Evolutionary conservation across 2,113 vertebrate species (phyloP).

Genomic region (Neolamprologus ventralis): DNA sequence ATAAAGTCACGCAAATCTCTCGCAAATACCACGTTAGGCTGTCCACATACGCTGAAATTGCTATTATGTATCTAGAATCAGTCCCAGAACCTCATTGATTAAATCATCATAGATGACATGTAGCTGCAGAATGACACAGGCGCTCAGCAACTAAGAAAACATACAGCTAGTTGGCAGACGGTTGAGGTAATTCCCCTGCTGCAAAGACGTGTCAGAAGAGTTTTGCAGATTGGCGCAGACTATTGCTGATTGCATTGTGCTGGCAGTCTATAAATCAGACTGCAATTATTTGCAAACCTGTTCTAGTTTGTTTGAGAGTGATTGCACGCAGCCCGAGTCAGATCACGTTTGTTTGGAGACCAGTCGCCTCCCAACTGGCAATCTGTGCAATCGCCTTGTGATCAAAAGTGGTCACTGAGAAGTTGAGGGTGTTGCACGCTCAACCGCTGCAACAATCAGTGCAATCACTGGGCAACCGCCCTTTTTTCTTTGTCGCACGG

Average conservation of each 20-base stretch:
- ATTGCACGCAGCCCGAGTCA: fast-evolving
- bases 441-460: neutral
- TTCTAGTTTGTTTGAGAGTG: neutral
- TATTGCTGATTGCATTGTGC: neutral
- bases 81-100: neutral
- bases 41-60: neutral
- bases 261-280: fast-evolving
- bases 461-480: fast-evolving
- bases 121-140: neutral
- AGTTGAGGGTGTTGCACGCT: neutral
- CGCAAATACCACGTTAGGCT: neutral
- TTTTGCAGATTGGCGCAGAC: neutral
- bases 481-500: neutral
- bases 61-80: fast-evolving
- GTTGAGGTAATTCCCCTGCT: neutral
- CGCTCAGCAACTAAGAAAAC: neutral
- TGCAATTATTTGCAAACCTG: neutral
- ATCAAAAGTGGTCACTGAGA: neutral
- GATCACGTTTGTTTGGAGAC: neutral
- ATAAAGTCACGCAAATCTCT: neutral
- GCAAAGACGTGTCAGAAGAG: fast-evolving
- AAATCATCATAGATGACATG: fast-evolving
- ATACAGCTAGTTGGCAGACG: neutral
- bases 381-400: neutral
- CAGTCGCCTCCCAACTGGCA: neutral